These are phyloP conservation scores for Drosophila cardini DNA, from an alignment of 1,140 invertebrate genomes.

Conservation along the genomic window DNA sequence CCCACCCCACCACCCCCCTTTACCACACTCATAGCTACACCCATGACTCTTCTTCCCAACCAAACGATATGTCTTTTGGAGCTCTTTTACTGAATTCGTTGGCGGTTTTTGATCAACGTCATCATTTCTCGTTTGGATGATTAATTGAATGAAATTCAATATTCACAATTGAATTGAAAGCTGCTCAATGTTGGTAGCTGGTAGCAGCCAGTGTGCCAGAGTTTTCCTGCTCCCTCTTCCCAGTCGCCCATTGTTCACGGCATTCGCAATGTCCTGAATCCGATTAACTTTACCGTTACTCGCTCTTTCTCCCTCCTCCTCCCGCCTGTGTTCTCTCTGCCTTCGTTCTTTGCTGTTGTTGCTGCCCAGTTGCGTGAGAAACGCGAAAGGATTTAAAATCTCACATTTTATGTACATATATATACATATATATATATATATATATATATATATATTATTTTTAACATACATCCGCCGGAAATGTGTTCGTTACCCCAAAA, in stretches of 20 bases:
- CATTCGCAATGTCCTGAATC: constrained; percentile 52
- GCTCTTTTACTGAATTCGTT: constrained; percentile 35
- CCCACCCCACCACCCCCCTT: not conserved
- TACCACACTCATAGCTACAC: too few relatives aligned
- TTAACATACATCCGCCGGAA: constrained; percentile 45
- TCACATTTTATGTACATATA: constrained; percentile 12
- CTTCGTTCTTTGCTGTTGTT: constrained; percentile 27
- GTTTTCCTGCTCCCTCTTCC: not conserved
- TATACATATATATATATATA: too few relatives aligned
- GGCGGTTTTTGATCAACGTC: constrained; percentile 60
- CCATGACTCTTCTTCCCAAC: constrained; percentile 16
- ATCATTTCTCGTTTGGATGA: constrained; percentile 57
- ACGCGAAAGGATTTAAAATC: constrained; percentile 52
- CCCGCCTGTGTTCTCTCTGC: too few relatives aligned
- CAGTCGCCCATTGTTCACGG: constrained; percentile 39
- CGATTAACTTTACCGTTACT: constrained; percentile 35
- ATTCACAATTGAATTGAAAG: constrained; percentile 67
- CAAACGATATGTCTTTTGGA: constrained; percentile 40
- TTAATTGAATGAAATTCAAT: constrained; percentile 72
- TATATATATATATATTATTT: not conserved
- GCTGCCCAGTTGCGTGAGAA: constrained; percentile 25
- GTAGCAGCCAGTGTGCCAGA: too few relatives aligned
- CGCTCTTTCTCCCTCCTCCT: not conserved
- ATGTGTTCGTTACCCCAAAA: constrained; percentile 40
- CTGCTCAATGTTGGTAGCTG: constrained; percentile 6